Conservation (phyloP, 2,113 vertebrate genomes). For the Lepus europaeus region DNA sequence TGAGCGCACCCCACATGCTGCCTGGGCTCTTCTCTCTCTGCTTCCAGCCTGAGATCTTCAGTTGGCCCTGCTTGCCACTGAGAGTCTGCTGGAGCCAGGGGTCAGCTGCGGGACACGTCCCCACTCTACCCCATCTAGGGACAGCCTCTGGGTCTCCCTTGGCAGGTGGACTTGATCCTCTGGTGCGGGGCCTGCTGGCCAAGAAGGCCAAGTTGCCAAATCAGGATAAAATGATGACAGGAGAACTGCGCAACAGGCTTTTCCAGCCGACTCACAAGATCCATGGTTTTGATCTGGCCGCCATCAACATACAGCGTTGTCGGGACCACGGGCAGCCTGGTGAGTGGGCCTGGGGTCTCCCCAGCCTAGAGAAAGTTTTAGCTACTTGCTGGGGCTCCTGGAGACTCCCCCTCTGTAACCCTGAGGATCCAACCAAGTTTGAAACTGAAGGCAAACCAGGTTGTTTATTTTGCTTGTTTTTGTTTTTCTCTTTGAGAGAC, state of each 20-base stretch:
- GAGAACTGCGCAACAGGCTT: conserved; percentile 90
- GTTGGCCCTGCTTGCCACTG: background rate
- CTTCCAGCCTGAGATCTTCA: background rate
- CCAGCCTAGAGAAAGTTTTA: background rate
- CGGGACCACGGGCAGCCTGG: conserved; percentile 93
- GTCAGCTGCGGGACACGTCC: background rate
- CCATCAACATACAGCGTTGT: conserved; percentile 92
- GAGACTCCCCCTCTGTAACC: background rate
- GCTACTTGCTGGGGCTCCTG: background rate
- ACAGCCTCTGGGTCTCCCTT: background rate
- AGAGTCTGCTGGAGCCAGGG: background rate
- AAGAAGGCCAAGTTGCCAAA: conserved; percentile 89
- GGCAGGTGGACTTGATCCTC: conserved; percentile 82
- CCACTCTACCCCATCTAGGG: background rate
- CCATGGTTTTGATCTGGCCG: conserved; percentile 89
- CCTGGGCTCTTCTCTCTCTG: background rate
- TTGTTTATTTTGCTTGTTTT: background rate
- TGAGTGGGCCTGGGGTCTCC: conserved; percentile 69
- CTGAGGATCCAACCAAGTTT: background rate
- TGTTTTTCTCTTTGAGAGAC: no score
- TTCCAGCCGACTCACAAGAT: conserved; percentile 86
- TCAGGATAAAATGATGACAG: conserved; percentile 90
- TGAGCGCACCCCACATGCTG: background rate
- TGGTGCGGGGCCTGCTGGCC: conserved; percentile 87
- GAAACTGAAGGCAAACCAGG: background rate